Evolutionary conservation across 2,113 vertebrate species (phyloP), one percentile per base, ranked within the genome.

Genomic region (Indri indri): DNA sequence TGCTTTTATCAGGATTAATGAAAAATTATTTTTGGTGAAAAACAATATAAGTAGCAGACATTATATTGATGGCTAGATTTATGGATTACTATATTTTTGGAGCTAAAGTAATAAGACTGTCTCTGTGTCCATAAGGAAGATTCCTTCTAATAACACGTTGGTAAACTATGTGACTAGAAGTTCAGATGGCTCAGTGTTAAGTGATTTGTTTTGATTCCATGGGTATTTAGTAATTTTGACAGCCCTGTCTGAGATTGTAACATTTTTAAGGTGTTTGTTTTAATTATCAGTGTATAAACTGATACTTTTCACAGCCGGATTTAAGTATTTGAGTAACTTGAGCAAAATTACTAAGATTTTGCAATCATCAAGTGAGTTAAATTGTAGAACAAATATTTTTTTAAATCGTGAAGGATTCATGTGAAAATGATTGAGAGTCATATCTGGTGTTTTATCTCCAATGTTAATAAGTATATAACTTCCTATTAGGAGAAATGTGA

Each of bases 381-480:
- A 54, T 85, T 94, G 2, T 47, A 47, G 30, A 95, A 76, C 13
- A 92, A 22, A 20, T 81, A 17, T 95, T 84, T 81, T 61, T 90
- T 95, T 80, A 97, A 90, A 88, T 92, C 57, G 92, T 79, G 63
- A 71, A 94, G 22, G 40, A 91, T 27, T 90, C 54, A 40, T 50
- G 14, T 79, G 37, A 94, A 81, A 63, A 88, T 90, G 54, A 90
- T 54, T 90, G 37, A 40, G 9, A 50, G 7, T 61, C 23, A 23
- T 66, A 71, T 61, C 17, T 57, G 22, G 13, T 30, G 23, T 77
- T 88, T 91, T 83, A 57, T 81, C 61, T 45, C 57, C 30, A 59
- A 10, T 91, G 23, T 83, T 89, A 84, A 81, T 66, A 83, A 61
- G 63, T 30, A 59, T 6, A 81, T 57, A 74, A 47, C 70, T 87